These are phyloP conservation scores for Spodoptera exigua DNA, from an alignment of 2,888 invertebrate species.

Conservation along the genomic window DNA sequence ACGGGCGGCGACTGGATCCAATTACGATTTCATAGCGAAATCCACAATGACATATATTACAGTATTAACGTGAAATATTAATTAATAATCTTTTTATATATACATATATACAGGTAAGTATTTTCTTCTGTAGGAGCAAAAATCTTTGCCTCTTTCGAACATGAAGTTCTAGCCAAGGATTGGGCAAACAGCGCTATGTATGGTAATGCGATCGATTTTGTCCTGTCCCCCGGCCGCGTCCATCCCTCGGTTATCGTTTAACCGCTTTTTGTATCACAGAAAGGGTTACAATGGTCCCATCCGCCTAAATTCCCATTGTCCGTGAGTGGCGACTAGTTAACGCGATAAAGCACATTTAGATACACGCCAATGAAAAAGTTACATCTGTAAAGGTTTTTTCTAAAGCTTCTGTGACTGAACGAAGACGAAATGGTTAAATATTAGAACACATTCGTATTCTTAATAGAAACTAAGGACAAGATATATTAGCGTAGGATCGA, in stretches of 20 bases:
- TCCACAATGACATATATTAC: slow-evolving; percentile 33
- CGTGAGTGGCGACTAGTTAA: slow-evolving; percentile 29
- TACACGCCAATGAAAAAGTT: not conserved
- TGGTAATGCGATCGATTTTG: slow-evolving; percentile 39
- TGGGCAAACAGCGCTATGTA: slow-evolving; percentile 18
- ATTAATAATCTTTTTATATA: slow-evolving; percentile 8
- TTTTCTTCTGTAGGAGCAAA: slow-evolving; percentile 8
- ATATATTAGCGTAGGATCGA: no score
- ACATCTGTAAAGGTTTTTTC: no score
- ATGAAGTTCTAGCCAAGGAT: slow-evolving; percentile 1
- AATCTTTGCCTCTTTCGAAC: not conserved
- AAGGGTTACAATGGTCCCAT: slow-evolving; percentile 42
- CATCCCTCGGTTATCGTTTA: slow-evolving; percentile 36
- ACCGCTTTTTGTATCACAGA: slow-evolving; percentile 44
- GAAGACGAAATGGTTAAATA: no score
- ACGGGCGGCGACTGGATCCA: slow-evolving; percentile 43
- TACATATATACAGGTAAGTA: not conserved
- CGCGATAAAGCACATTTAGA: slow-evolving; percentile 27
- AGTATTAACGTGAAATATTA: slow-evolving; percentile 26
- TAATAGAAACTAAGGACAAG: no score
- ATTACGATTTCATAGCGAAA: slow-evolving; percentile 51
- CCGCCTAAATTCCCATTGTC: slow-evolving; percentile 40
- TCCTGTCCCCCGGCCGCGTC: slow-evolving; percentile 32
- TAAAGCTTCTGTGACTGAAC: no score
- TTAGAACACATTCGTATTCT: no score